These are phyloP conservation scores for Dexiosoma caninum DNA, from an alignment of 2,888 invertebrate species.

Conservation along the genomic window DNA sequence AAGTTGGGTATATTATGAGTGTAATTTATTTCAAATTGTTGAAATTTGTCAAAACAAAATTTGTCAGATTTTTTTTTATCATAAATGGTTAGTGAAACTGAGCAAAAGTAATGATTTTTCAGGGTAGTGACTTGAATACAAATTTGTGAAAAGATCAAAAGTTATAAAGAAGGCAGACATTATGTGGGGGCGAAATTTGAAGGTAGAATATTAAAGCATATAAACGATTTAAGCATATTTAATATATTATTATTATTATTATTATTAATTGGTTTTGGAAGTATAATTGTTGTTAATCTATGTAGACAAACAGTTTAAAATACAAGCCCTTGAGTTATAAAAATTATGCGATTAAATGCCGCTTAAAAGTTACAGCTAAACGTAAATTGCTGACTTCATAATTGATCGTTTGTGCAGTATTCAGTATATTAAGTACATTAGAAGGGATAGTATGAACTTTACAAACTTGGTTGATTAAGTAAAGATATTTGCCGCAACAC, in stretches of 20 bases:
- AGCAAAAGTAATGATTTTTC: slow-evolving; percentile 1
- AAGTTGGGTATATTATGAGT: slow-evolving; percentile 6
- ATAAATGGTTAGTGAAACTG: slow-evolving; percentile 3
- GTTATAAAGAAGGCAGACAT: not conserved
- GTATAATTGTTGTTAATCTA: not conserved
- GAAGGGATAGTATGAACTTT: too few species aligned
- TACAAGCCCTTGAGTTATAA: not conserved
- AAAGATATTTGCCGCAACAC: too few species aligned
- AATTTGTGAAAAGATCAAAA: not conserved
- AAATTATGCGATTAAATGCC: too few species aligned
- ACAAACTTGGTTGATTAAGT: too few species aligned
- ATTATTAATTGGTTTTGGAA: not conserved
- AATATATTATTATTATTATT: too few species aligned
- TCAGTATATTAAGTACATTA: too few species aligned
- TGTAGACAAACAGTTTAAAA: not conserved
- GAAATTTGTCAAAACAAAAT: slow-evolving; percentile 52
- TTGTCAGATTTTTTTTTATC: slow-evolving; percentile 33
- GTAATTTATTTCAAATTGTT: slow-evolving; percentile 48
- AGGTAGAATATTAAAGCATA: not conserved
- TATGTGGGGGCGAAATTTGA: not conserved
- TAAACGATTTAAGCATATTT: not conserved
- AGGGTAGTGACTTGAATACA: not conserved
- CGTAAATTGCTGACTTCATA: too few species aligned
- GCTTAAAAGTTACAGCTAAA: too few species aligned
- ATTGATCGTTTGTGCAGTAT: too few species aligned